phyloP scores from a whole-genome alignment of 2,888 invertebrate genomes.

The Scaptomyza reducta region DNA sequence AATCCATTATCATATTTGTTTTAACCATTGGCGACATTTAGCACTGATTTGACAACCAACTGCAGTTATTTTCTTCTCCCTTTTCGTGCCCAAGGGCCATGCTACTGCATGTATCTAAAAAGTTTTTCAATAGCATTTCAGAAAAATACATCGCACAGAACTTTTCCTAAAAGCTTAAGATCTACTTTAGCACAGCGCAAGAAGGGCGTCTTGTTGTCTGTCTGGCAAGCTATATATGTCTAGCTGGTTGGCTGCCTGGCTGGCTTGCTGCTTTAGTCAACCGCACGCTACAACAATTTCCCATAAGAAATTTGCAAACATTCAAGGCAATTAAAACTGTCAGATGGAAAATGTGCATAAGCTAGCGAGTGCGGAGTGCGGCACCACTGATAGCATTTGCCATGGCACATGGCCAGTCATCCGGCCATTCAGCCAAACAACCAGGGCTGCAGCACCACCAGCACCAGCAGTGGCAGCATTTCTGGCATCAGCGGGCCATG shows the following conservation, averaged over 20 bases:
- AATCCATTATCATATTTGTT: constrained; percentile 35
- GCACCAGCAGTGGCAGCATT: constrained; percentile 5
- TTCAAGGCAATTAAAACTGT: constrained; percentile 79
- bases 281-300: constrained; percentile 70
- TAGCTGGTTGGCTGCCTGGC: constrained; percentile 15
- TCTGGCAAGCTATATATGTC: neutral
- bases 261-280: constrained; percentile 46
- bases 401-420: constrained; percentile 66
- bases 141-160: constrained; percentile 56
- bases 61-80: constrained; percentile 39
- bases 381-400: constrained; percentile 69
- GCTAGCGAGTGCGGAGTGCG: constrained; percentile 34
- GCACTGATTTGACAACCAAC: constrained; percentile 57
- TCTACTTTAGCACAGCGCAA: constrained; percentile 33
- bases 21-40: constrained; percentile 33
- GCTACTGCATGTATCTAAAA: constrained; percentile 69
- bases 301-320: constrained; percentile 77
- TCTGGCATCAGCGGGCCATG: constrained; percentile 63
- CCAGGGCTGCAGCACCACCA: constrained; percentile 4
- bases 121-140: constrained; percentile 69
- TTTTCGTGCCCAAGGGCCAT: constrained; percentile 2
- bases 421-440: constrained; percentile 9
- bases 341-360: constrained; percentile 54
- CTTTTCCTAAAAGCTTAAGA: constrained; percentile 64
- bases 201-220: constrained; percentile 38